Evolutionary conservation across 2,113 vertebrate genomes (phyloP).

Genomic region (Vanacampus margaritifer): DNA sequence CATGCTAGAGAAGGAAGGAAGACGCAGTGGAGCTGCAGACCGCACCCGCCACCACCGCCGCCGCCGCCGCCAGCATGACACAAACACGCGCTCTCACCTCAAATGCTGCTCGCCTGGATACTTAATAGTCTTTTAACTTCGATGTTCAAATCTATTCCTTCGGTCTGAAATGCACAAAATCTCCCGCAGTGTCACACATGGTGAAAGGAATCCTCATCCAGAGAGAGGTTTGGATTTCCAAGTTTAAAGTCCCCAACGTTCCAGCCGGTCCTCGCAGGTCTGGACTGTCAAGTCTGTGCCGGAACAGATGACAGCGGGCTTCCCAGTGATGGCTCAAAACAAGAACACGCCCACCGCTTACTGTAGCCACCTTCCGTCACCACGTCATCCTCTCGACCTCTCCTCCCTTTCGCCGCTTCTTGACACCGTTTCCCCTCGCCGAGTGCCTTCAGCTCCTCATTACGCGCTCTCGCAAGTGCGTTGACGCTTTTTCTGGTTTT

Average conservation of each 20-base stretch:
- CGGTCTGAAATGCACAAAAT: slow-evolving; percentile 12
- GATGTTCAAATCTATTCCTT: slow-evolving; percentile 6
- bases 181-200: slow-evolving; percentile 10
- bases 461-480: background rate
- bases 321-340: slow-evolving; percentile 67
- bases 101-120: slow-evolving; percentile 29
- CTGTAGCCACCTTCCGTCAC: slow-evolving; percentile 51
- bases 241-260: slow-evolving; percentile 21
- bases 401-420: slow-evolving; percentile 9
- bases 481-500: slow-evolving; percentile 15
- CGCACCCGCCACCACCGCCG: slow-evolving; percentile 14
- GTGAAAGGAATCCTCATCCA: slow-evolving; percentile 34
- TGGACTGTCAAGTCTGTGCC: slow-evolving; percentile 48
- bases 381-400: slow-evolving; percentile 35
- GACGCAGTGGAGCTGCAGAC: slow-evolving; percentile 28
- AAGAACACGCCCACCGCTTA: slow-evolving; percentile 72
- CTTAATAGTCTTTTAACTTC: slow-evolving; percentile 13
- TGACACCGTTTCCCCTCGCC: slow-evolving; percentile 6
- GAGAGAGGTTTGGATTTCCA: slow-evolving; percentile 25
- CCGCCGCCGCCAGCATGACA: slow-evolving; percentile 37
- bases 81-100: slow-evolving; percentile 23
- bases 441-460: slow-evolving; percentile 24
- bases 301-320: slow-evolving; percentile 71
- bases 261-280: slow-evolving; percentile 41
- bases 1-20: slow-evolving; percentile 39